phyloP scores from a whole-genome alignment of 2,797 vertebrate genomes.

The Mormyrops boulengeri region DNA sequence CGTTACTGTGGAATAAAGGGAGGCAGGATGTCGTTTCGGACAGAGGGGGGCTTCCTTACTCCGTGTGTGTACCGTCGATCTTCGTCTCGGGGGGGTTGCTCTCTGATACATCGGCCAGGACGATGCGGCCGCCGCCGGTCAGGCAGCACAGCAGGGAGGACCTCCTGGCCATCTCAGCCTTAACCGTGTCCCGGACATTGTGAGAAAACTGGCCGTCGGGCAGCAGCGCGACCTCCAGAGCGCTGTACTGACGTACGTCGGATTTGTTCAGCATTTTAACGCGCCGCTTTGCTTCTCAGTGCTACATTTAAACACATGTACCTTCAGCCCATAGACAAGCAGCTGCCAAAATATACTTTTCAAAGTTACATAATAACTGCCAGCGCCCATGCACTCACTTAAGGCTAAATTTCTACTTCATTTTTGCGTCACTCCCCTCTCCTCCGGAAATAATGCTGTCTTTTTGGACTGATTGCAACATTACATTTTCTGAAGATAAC shows the following conservation, averaged over 20 bases:
- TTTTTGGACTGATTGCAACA: background rate
- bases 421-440: background rate
- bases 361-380: background rate
- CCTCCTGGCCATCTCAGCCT: conserved; percentile 41
- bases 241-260: background rate
- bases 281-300: background rate
- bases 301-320: background rate
- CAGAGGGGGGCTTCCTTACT: conserved; percentile 47
- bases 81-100: conserved; percentile 26
- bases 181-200: conserved; percentile 30
- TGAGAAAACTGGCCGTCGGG: conserved; percentile 39
- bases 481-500: background rate
- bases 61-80: conserved; percentile 39
- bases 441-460: background rate
- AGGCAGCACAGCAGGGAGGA: conserved; percentile 51
- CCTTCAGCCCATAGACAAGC: background rate
- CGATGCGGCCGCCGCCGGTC: conserved; percentile 32
- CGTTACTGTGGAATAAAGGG: background rate
- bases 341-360: background rate
- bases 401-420: background rate
- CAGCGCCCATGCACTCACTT: background rate
- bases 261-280: conserved; percentile 32
- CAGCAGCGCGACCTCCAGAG: conserved; percentile 54
- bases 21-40: background rate
- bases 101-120: conserved; percentile 47